A percentile compares a stretch with the other conserved stretches of the same genome.
These are phyloP conservation scores for Ectropis grisescens DNA, from an alignment of 1,140 invertebrate genomes.

Conservation along the genomic window DNA sequence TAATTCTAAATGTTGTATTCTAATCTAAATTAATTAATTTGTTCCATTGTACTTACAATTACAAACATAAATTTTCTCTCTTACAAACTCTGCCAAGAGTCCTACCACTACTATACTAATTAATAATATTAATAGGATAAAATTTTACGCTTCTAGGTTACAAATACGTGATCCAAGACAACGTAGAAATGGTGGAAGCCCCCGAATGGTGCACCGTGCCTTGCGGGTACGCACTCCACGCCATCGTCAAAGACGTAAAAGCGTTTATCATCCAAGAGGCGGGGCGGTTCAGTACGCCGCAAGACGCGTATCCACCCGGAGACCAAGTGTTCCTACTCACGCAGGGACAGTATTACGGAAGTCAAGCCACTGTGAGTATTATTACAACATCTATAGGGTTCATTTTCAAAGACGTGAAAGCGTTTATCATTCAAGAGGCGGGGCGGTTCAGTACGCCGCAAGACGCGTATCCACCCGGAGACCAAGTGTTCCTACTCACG, in stretches of 20 bases:
- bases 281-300: conserved; percentile 68
- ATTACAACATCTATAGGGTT: too few relatives aligned
- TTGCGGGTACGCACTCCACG: conserved; percentile 78
- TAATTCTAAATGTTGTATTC: too few relatives aligned
- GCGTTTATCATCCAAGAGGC: conserved; percentile 67
- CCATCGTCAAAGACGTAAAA: conserved; percentile 70
- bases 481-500: conserved; percentile 82
- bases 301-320: conserved; percentile 80
- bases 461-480: conserved; percentile 80
- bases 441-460: conserved; percentile 70
- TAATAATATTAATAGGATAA: conserved; percentile 9
- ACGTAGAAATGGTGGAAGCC: conserved; percentile 74
- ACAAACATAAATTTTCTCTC: too few relatives aligned
- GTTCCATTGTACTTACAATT: too few relatives aligned
- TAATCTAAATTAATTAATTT: too few relatives aligned
- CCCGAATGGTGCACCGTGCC: conserved; percentile 76
- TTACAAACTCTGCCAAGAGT: too few relatives aligned
- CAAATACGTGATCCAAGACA: conserved; percentile 48
- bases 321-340: conserved; percentile 83
- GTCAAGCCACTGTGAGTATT: conserved; percentile 79
- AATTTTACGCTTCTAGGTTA: too few relatives aligned
- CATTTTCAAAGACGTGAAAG: conserved; percentile 69
- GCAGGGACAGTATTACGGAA: conserved; percentile 82
- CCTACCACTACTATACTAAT: too few relatives aligned
- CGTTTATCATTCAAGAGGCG: conserved; percentile 64